Evolutionary conservation across 1,140 invertebrate species (phyloP), one percentile per base, ranked within the genome.

Genomic region (Lepidurus arcticus): DNA sequence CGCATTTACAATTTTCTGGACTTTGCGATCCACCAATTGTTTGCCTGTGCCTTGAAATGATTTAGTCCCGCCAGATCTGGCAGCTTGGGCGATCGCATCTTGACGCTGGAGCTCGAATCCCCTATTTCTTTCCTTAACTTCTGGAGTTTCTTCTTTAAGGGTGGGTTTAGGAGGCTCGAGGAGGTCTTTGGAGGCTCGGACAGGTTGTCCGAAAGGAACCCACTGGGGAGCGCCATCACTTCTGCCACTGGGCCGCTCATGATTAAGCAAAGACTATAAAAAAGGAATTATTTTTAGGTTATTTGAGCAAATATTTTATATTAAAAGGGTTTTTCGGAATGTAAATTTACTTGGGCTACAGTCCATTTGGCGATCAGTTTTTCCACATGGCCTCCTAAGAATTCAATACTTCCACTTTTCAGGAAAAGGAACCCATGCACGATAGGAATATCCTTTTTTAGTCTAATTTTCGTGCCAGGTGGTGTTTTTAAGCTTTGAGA

Each of bases 301-400:
- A 78, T 73, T 42, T 44, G 24, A 42, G 21, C 13, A 73, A 76
- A 24, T 34, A 45, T 77, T 10, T 16, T 16, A 74, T 74, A 42
- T 75, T 21, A 77, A 73, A 34, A 34, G 34, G 34, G 4, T 34
- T 34, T 34, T 34, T 34, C 34, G 34, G 34, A 34, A 34, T 34
- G 34, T 73, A 34, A 74, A 82, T 82, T 80, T 84, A 90, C 90
- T 84, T 91, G 89, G 81, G 93, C 92, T 34, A 96, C 84, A 84
- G 95, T 92, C 94, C 94, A 97, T 84, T 94, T 95, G 82, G 96
- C 94, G 79, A 93, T 90, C 81, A 97, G 86, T 81, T 88, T 88
- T n/a, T 89, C 85, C 0, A 97, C 95, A 81, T 89, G 89, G 73
- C 95, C 95, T 43, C 94, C 94, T 16, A 96, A 86, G 42, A 94